Conservation (phyloP, 2,888 invertebrate species). For the Plemyria rubiginata region DNA sequence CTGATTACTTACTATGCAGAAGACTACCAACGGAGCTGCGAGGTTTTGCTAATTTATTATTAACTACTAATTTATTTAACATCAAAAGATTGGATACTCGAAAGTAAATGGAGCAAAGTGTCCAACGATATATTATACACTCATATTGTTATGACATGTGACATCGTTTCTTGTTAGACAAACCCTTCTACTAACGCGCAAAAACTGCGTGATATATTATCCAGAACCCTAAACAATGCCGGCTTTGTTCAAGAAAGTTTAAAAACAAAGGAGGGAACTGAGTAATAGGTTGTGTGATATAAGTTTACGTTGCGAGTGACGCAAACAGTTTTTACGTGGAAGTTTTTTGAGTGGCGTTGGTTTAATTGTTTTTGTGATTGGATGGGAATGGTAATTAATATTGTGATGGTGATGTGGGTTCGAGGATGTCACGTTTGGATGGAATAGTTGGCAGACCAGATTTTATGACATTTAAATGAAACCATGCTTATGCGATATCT, state of each 20-base stretch:
- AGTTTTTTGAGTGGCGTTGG: slow-evolving; percentile 34
- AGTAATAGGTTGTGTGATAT: slow-evolving; percentile 17
- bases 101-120: slow-evolving; percentile 20
- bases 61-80: slow-evolving; percentile 1
- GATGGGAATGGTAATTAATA: slow-evolving; percentile 36
- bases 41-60: too few relatives aligned
- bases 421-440: slow-evolving; percentile 6
- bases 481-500: too few relatives aligned
- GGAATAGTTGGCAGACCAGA: neutral
- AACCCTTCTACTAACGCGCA: slow-evolving; percentile 15
- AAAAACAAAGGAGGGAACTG: neutral
- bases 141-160: slow-evolving; percentile 34
- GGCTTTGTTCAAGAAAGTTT: slow-evolving; percentile 13
- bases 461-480: slow-evolving; percentile 1
- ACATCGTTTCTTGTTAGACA: slow-evolving; percentile 29
- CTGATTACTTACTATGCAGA: too few relatives aligned
- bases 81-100: slow-evolving; percentile 5
- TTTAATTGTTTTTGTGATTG: slow-evolving; percentile 36
- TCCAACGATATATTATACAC: slow-evolving; percentile 14
- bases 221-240: slow-evolving; percentile 16
- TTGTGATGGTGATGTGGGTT: slow-evolving; percentile 26
- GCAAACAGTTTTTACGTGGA: slow-evolving; percentile 27
- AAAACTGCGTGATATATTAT: slow-evolving; percentile 16
- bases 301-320: slow-evolving; percentile 22
- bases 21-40: too few relatives aligned